These are phyloP conservation scores for Mus pahari DNA, from an alignment of 2,113 vertebrate genomes.

Conservation along the genomic window DNA sequence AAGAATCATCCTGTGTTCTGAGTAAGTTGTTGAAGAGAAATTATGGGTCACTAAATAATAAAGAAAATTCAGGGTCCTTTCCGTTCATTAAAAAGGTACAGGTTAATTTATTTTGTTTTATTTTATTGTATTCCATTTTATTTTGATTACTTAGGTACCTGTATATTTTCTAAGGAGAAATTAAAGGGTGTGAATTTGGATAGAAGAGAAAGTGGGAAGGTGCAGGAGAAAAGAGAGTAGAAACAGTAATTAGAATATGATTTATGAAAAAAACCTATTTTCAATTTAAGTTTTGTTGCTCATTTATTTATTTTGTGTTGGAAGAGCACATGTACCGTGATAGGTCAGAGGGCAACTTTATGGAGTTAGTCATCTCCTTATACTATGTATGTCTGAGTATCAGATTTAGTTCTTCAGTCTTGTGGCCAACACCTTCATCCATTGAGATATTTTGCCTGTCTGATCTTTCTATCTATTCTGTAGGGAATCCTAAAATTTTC, in stretches of 20 bases:
- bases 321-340: too few species aligned
- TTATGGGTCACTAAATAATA: constrained; percentile 38
- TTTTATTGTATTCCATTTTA: neutral
- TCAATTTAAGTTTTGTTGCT: neutral
- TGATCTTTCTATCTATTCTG: neutral
- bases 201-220: neutral
- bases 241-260: neutral
- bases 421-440: neutral
- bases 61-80: constrained; percentile 41
- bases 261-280: neutral
- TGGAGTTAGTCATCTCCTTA: neutral
- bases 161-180: neutral
- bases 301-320: neutral
- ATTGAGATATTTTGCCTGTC: neutral
- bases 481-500: constrained; percentile 23
- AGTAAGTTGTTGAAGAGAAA: constrained; percentile 51
- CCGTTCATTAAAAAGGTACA: constrained; percentile 28
- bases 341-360: too few species aligned
- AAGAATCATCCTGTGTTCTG: constrained; percentile 43
- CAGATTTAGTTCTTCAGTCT: neutral
- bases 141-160: neutral
- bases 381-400: neutral
- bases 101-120: neutral
- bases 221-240: neutral
- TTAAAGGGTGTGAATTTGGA: neutral